A percentile compares a stretch with the other conserved stretches of the same genome.
Evolutionary conservation across 2,888 invertebrate genomes (phyloP).

Genomic region (Caenorhabditis sinica): DNA sequence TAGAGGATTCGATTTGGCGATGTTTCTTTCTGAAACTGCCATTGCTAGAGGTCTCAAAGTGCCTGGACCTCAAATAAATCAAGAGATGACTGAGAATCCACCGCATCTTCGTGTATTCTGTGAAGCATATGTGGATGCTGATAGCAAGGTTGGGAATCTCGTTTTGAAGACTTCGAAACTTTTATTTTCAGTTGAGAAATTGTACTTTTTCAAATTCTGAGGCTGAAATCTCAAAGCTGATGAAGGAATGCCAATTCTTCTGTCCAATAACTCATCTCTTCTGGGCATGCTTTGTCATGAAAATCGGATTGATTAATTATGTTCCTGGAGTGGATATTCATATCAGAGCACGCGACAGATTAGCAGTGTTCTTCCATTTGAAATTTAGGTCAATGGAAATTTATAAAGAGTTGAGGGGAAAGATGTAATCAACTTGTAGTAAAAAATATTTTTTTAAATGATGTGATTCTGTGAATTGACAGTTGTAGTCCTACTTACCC

Average conservation of each 20-base stretch:
- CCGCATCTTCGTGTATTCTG: conserved; percentile 2
- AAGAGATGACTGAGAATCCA: conserved; percentile 10
- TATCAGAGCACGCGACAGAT: conserved; percentile 17
- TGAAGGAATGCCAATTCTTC: conserved; percentile 28
- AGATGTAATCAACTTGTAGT: neutral
- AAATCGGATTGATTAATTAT: neutral
- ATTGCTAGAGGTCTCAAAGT: neutral
- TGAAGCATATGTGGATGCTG: conserved; percentile 17
- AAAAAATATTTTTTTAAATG: neutral
- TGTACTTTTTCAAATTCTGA: neutral
- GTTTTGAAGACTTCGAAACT: neutral
- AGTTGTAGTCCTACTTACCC: no score
- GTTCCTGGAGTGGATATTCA: conserved; percentile 28
- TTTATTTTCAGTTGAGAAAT: conserved; percentile 27
- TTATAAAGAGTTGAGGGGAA: conserved; percentile 17
- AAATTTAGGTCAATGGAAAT: conserved; percentile 31
- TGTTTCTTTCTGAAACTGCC: conserved; percentile 3
- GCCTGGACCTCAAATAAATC: conserved; percentile 1
- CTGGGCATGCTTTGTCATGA: conserved; percentile 27
- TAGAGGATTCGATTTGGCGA: conserved; percentile 29
- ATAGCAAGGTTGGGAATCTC: neutral
- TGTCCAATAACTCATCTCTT: conserved; percentile 29
- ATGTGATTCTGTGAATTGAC: no score
- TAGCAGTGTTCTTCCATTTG: conserved; percentile 35
- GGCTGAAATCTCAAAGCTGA: conserved; percentile 4